Percentiles rank a stretch among this genome's conserved stretches.
Evolutionary conservation across 2,113 vertebrate species (phyloP).

Genomic region (Ceyx cyanopectus): DNA sequence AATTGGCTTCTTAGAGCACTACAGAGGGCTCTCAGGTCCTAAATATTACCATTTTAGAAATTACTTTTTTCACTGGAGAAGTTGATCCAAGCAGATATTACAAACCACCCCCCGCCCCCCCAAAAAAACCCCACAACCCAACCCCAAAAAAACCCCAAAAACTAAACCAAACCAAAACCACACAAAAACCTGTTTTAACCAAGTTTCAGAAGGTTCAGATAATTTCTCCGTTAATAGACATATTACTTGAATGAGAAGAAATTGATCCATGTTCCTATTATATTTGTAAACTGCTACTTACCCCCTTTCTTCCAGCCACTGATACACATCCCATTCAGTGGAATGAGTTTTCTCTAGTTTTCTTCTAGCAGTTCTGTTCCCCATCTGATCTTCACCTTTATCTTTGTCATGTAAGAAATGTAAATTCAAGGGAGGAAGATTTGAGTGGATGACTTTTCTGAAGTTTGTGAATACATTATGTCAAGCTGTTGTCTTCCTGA

Average conservation of each 20-base stretch:
- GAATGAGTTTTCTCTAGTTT: not conserved
- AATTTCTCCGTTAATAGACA: not conserved
- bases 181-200: too few relatives aligned
- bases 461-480: not conserved
- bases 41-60: not conserved
- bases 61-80: not conserved
- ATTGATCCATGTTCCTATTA: not conserved
- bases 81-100: slow-evolving; percentile 2
- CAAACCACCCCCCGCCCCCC: accelerated
- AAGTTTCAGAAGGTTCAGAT: not conserved
- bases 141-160: not conserved
- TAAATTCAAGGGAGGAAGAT: not conserved
- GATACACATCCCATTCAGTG: not conserved
- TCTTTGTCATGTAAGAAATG: not conserved
- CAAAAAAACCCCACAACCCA: not conserved
- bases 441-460: not conserved
- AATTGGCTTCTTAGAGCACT: not conserved
- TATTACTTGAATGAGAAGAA: not conserved
- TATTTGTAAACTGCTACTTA: not conserved
- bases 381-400: not conserved
- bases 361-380: not conserved
- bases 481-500: not conserved
- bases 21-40: not conserved
- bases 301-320: not conserved
- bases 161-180: too few relatives aligned